Conservation (phyloP, 2,888 invertebrate species). For the Invenusta paracnida region DNA sequence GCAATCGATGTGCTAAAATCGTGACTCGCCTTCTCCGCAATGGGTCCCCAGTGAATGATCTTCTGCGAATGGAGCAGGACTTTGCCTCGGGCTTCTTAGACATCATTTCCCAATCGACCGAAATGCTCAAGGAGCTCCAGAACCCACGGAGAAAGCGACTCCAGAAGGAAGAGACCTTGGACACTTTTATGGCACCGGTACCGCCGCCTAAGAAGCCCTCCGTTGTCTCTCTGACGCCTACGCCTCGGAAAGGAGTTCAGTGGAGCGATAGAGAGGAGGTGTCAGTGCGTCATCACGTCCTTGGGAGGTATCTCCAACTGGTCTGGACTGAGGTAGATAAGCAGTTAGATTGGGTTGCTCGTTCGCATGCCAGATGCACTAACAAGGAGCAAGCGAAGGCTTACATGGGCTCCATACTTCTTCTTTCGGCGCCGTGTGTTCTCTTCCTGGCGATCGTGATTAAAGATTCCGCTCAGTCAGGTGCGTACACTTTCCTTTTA, state of each 20-base stretch:
- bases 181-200: conserved; percentile 33
- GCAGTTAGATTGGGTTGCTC: neutral
- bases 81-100: conserved; percentile 43
- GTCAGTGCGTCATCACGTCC: conserved; percentile 42
- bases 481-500: no score
- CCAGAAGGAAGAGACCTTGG: conserved; percentile 35
- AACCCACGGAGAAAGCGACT: conserved; percentile 1
- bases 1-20: neutral
- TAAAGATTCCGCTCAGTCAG: neutral
- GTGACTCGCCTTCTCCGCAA: conserved; percentile 5
- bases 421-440: neutral
- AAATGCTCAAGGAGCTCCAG: conserved; percentile 39
- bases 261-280: conserved; percentile 43
- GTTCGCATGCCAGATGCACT: neutral
- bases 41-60: conserved; percentile 39
- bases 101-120: conserved; percentile 43
- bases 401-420: neutral
- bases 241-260: conserved; percentile 40
- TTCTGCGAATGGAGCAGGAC: conserved; percentile 41
- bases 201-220: neutral
- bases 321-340: conserved; percentile 39
- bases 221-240: neutral
- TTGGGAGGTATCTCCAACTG: conserved; percentile 42
- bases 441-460: neutral
- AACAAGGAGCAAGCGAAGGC: neutral